Percentiles rank a stretch among this genome's conserved stretches.
phyloP scores from a whole-genome alignment of 2,888 invertebrate species.

The Hyles lineata region DNA sequence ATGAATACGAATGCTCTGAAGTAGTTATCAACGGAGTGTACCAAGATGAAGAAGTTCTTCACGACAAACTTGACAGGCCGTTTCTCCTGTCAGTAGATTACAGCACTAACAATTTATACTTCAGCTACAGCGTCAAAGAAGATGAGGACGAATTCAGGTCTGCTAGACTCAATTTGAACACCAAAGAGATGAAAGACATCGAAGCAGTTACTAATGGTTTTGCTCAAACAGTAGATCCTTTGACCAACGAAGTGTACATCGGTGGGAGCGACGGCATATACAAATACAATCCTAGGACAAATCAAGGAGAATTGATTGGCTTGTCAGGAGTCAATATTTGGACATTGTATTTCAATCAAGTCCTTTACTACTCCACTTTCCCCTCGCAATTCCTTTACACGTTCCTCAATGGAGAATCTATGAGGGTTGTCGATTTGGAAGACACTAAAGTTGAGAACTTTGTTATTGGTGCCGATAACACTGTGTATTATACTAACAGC shows the following conservation, averaged over 20 bases:
- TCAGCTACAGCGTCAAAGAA: slow-evolving; percentile 61
- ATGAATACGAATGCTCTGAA: slow-evolving; percentile 51
- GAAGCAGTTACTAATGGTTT: slow-evolving; percentile 63
- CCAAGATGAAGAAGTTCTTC: slow-evolving; percentile 59
- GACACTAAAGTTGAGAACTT: slow-evolving; percentile 71
- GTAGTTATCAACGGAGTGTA: slow-evolving; percentile 53
- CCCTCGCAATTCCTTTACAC: slow-evolving; percentile 67
- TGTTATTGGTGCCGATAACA: slow-evolving; percentile 62
- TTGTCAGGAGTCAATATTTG: slow-evolving; percentile 61
- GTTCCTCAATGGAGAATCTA: slow-evolving; percentile 51
- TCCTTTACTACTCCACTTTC: slow-evolving; percentile 62
- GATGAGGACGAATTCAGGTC: slow-evolving; percentile 58
- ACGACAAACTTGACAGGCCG: slow-evolving; percentile 60
- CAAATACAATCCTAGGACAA: slow-evolving; percentile 59
- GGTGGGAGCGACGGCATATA: slow-evolving; percentile 70
- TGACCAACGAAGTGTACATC: slow-evolving; percentile 62
- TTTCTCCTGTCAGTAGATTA: slow-evolving; percentile 64
- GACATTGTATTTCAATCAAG: slow-evolving; percentile 66
- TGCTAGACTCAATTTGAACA: slow-evolving; percentile 62
- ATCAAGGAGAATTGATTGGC: slow-evolving; percentile 57
- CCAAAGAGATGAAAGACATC: slow-evolving; percentile 60
- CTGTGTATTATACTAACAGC: slow-evolving; percentile 64
- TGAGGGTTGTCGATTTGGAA: slow-evolving; percentile 64
- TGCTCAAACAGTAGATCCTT: slow-evolving; percentile 65
- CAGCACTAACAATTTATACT: slow-evolving; percentile 64